Percentiles rank a stretch among this genome's conserved stretches.
Evolutionary conservation across 2,888 invertebrate species (phyloP).

Genomic region (Lithophane semibrunnea): DNA sequence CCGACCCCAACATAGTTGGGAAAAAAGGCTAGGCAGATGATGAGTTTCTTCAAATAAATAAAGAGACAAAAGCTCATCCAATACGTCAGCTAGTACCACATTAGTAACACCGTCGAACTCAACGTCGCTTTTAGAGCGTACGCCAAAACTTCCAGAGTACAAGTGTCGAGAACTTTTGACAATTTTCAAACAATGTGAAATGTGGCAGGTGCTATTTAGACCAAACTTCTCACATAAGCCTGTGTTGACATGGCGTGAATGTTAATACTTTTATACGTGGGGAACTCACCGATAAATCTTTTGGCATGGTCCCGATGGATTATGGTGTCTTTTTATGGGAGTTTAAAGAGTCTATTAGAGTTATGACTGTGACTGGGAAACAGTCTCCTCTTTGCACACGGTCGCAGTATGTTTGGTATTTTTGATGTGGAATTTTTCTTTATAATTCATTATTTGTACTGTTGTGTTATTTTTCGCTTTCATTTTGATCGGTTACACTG

Average conservation of each 20-base stretch:
- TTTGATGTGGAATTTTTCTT: conserved; percentile 1
- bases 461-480: neutral
- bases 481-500: too few species aligned
- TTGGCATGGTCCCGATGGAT: conserved; percentile 53
- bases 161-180: conserved; percentile 68
- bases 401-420: neutral
- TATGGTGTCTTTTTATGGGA: conserved; percentile 49
- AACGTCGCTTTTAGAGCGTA: conserved; percentile 48
- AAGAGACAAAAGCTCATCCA: neutral
- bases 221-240: conserved; percentile 68
- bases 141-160: conserved; percentile 62
- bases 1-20: too few species aligned
- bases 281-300: conserved; percentile 61
- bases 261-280: conserved; percentile 68
- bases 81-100: conserved; percentile 29
- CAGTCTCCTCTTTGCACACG: neutral
- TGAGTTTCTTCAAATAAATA: neutral
- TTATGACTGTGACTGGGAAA: conserved; percentile 7
- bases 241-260: conserved; percentile 68
- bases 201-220: conserved; percentile 73
- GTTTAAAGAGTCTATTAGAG: conserved; percentile 38
- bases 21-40: too few species aligned
- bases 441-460: neutral
- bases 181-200: conserved; percentile 72
- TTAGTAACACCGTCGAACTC: conserved; percentile 36